Conservation (phyloP, 1,140 invertebrate genomes). For the Bombus consobrinus region DNA sequence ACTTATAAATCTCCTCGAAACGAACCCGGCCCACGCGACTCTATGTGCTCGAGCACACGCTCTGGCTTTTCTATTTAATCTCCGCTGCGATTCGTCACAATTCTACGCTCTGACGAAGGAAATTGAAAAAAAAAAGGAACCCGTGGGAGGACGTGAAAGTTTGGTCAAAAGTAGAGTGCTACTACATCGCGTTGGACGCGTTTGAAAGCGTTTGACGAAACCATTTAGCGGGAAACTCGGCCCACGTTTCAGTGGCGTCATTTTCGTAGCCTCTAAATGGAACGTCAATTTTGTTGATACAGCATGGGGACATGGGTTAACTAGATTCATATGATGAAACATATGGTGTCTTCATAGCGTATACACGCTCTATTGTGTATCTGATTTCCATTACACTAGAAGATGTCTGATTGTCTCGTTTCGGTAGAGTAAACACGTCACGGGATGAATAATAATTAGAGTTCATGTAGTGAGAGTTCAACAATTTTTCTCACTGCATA, state of each 20-base stretch:
- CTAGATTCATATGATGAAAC: not conserved
- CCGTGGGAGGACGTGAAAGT: slow-evolving; percentile 15
- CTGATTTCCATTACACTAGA: not conserved
- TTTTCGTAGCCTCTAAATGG: not conserved
- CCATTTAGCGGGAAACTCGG: not conserved
- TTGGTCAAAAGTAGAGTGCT: not conserved
- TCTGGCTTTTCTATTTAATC: slow-evolving; percentile 1
- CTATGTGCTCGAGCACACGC: too few relatives aligned
- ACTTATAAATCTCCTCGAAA: slow-evolving; percentile 32
- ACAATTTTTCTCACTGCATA: not conserved
- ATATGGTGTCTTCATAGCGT: not conserved
- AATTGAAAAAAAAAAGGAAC: not conserved
- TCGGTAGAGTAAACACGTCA: not conserved
- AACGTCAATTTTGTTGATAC: not conserved
- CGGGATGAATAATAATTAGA: not conserved
- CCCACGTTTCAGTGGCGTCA: slow-evolving; percentile 2
- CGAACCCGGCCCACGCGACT: slow-evolving; percentile 10
- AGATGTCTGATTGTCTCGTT: not conserved
- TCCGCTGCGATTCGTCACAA: slow-evolving; percentile 20
- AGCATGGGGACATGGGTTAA: not conserved
- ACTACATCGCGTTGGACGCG: not conserved
- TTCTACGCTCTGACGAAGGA: not conserved
- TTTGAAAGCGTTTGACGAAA: not conserved
- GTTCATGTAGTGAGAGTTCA: not conserved
- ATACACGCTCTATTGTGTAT: not conserved